A percentile compares a stretch with the other conserved stretches of the same genome.
Conservation (phyloP, 1,140 invertebrate genomes). For the Pogonus chalceus region DNA sequence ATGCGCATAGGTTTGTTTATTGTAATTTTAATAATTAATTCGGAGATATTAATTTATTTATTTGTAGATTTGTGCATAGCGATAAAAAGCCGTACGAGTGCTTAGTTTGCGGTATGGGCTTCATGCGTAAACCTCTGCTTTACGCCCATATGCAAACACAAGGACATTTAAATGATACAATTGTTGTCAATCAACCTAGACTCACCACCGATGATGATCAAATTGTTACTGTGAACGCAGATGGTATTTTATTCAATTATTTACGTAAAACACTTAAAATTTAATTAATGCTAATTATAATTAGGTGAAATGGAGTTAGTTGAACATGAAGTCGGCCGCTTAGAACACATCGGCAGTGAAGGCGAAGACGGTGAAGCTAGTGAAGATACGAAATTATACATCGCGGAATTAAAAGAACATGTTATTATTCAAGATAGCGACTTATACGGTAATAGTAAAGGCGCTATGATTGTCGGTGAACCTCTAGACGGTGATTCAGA, state of each 20-base stretch:
- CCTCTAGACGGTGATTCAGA: constrained; percentile 32
- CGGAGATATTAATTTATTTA: not conserved
- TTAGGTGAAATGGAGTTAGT: constrained; percentile 29
- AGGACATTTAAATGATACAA: constrained; percentile 60
- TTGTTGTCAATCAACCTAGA: constrained; percentile 67
- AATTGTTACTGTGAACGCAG: constrained; percentile 32
- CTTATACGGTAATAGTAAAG: constrained; percentile 33
- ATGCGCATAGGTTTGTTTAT: constrained; percentile 68
- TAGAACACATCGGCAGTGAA: constrained; percentile 22
- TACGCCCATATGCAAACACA: constrained; percentile 63
- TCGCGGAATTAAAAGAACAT: constrained; percentile 44
- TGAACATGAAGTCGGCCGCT: constrained; percentile 16
- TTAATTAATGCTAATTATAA: not conserved
- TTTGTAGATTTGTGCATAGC: constrained; percentile 57
- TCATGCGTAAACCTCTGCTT: constrained; percentile 72
- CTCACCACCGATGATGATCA: constrained; percentile 49
- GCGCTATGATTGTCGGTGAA: constrained; percentile 29
- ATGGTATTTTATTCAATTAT: constrained; percentile 10
- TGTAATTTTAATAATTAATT: not conserved
- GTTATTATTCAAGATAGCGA: constrained; percentile 42
- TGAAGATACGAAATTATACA: constrained; percentile 41
- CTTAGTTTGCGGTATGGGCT: constrained; percentile 65
- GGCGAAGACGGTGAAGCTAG: constrained; percentile 26
- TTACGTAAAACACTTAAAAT: constrained; percentile 14
- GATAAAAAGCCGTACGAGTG: constrained; percentile 82